These are phyloP conservation scores for Pemphredon lugubris DNA, from an alignment of 2,888 invertebrate genomes.

Conservation along the genomic window DNA sequence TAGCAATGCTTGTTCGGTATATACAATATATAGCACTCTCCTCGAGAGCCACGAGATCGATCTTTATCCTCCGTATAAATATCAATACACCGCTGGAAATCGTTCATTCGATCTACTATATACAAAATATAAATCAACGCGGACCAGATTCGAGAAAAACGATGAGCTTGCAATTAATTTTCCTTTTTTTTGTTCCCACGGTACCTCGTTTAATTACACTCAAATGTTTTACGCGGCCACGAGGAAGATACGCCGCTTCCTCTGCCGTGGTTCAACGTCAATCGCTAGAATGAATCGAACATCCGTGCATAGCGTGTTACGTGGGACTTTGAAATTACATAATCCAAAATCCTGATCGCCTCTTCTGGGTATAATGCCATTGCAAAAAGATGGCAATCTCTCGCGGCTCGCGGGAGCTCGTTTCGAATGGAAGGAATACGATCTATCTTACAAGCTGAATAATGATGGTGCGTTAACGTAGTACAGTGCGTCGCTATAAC, in stretches of 20 bases:
- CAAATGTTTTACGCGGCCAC: too few species aligned
- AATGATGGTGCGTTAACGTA: conserved; percentile 67
- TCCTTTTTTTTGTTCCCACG: not conserved
- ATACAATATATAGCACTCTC: conserved; percentile 76
- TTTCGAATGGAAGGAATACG: conserved; percentile 73
- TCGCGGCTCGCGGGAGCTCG: conserved; percentile 50
- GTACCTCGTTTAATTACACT: too few species aligned
- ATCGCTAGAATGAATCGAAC: too few species aligned
- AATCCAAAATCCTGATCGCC: too few species aligned
- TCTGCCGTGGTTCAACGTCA: too few species aligned
- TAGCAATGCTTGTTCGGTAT: conserved; percentile 75
- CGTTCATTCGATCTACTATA: conserved; percentile 44
- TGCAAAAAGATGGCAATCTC: too few species aligned
- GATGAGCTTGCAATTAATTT: not conserved
- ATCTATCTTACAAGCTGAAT: conserved; percentile 76
- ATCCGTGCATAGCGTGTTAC: too few species aligned
- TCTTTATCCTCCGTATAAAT: conserved; percentile 7
- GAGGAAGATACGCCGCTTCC: too few species aligned
- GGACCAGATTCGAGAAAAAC: conserved; percentile 2
- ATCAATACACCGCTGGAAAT: not conserved
- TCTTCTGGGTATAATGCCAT: too few species aligned
- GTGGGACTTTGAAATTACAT: too few species aligned
- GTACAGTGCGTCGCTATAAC: conserved; percentile 58
- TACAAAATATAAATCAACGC: conserved; percentile 60
- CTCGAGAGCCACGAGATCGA: conserved; percentile 72